Evolutionary conservation across 2,113 vertebrate genomes (phyloP), one percentile per base, ranked within the genome.

Genomic region (Setophaga coronata): DNA sequence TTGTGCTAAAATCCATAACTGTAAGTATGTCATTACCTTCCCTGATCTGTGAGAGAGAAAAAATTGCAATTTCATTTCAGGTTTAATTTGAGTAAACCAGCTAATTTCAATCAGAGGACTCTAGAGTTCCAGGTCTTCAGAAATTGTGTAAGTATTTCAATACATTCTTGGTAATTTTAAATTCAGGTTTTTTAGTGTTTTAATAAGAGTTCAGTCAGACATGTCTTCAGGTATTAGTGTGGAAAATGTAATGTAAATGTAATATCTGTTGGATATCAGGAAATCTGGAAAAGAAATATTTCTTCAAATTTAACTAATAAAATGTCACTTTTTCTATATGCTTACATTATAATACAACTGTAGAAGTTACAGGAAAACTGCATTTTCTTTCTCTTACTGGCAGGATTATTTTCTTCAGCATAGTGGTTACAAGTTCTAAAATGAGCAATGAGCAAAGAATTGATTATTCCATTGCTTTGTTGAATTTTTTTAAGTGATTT

Each of bases 61-160:
- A 71, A 64, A 85, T 28, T 61, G 6, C 43, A 3, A 95, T 54
- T 97, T 82, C 87, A 18, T 98, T 98, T 92, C 97, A 99, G 99
- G 96, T 98, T 99, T 96, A 99, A 99, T 70, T 98, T 99, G 80
- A 99, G 98, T 97, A 99, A 99, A 76, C 96, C 98, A 67, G 85
- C 98, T 91, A 98, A 99, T 94, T 98, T 99, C 73, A 98, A 98
- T 97, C 97, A 98, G 90, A 99, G 96, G 95, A 99, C 99, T 66
- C 96, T 99, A 47, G 99, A 99, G 98, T 99, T 99, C 96, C 98
- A 99, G 95, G 98, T 99, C 82, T 98, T 98, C 96, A 98, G 98
- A 98, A 99, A 99, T 93, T 98, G 97, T 56, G 99, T 99, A 98
- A 98, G 99, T 98, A 90, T 96, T 82, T 87, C 26, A 48, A 18